Evolutionary conservation across 2,888 invertebrate genomes (phyloP).

Genomic region (Athetis lepigone): DNA sequence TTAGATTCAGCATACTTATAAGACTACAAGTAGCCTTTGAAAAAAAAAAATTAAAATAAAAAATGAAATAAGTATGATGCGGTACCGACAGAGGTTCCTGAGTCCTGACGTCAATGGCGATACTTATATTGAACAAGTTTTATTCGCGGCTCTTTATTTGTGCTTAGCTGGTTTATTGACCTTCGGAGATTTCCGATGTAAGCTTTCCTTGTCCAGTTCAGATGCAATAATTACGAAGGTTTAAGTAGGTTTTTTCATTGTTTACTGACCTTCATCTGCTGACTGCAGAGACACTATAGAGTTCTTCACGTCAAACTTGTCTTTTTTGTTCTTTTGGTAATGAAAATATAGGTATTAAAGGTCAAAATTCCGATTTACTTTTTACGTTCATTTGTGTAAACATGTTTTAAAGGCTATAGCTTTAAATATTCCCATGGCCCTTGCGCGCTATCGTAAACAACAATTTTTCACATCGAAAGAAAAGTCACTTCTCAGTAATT

Average conservation of each 20-base stretch:
- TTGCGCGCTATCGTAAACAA: no score
- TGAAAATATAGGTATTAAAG: no score
- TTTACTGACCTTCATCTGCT: constrained; percentile 22
- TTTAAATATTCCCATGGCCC: no score
- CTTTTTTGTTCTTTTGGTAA: no score
- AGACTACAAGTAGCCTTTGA: constrained; percentile 3
- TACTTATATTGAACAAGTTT: constrained; percentile 49
- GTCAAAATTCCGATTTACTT: no score
- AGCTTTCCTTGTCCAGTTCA: constrained; percentile 71
- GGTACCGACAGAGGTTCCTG: constrained; percentile 22
- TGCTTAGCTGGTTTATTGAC: constrained; percentile 65
- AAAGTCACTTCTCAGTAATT: no score
- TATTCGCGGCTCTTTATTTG: constrained; percentile 55
- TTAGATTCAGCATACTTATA: constrained; percentile 33
- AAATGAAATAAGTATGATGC: constrained; percentile 26
- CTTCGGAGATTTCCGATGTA: constrained; percentile 70
- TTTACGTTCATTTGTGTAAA: no score
- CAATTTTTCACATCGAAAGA: no score
- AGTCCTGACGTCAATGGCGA: constrained; percentile 52
- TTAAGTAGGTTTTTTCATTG: constrained; percentile 32
- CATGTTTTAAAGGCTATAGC: no score
- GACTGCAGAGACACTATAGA: not conserved
- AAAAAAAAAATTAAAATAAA: not conserved
- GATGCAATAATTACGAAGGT: constrained; percentile 33
- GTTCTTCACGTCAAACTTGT: no score